Evolutionary conservation across 1,140 invertebrate genomes (phyloP), one percentile per base, ranked within the genome.

Genomic region (Meloidogyne hapla): DNA sequence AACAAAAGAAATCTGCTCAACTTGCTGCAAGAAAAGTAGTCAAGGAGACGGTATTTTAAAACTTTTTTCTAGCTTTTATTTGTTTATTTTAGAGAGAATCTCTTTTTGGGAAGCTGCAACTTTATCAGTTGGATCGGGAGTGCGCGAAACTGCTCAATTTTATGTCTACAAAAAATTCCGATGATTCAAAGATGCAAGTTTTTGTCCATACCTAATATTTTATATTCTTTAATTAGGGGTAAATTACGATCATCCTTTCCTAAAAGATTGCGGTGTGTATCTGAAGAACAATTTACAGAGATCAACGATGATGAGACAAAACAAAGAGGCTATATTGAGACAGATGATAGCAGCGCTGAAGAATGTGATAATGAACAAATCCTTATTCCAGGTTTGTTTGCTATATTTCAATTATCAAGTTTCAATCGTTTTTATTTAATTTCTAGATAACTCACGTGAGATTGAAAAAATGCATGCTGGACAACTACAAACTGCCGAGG

Each of bases 51-150:
- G 77, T 78, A 75, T 79, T 70, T n/a, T 25, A 3, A 4, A n/a
- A n/a, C 63, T 23, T 33, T 13, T 73, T 70, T 1, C 8, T 21
- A 38, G 21, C 76, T 12, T 62, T 18, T 2, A 77, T 42, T 61
- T 38, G 2, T 78, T 77, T 78, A 21, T 75, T 78, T 75, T 33
- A 78, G 77, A 56, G 77, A 2, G 77, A 78, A 33, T 78, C 77
- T 6, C 56, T 78, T 26, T 61, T 78, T 45, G 78, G 25, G 21
- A 69, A 48, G 25, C 48, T 78, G 33, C 63, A 48, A 21, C 42
- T 80, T 38, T 78, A 71, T 62, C 77, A 78, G 38, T 64, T 79
- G 45, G 65, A 69, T 15, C n/a, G 64, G 18, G 72, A 38, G 5
- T 38, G 23, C 40, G 42, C 78, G 63, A 64, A 77, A 21, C 64